phyloP scores from a whole-genome alignment of 2,888 invertebrate species.

The Hartigia nigra region DNA sequence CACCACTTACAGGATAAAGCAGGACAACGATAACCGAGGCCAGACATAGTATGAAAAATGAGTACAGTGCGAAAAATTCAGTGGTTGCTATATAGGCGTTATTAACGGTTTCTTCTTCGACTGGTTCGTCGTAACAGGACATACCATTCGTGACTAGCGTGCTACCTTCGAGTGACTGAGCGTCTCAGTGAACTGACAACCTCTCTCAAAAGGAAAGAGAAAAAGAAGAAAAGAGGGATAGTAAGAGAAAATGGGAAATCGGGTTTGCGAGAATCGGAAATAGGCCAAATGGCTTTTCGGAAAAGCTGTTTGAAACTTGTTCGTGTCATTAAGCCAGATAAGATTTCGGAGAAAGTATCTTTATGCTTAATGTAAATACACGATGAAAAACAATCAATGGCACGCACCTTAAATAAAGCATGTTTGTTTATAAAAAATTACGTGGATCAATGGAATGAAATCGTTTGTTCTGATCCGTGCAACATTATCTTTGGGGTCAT shows the following conservation, averaged over 20 bases:
- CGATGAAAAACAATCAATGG: not conserved
- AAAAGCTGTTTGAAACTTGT: not conserved
- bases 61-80: not conserved
- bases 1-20: not conserved
- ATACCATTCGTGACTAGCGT: not conserved
- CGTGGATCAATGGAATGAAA: not conserved
- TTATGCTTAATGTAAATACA: no score
- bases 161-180: not conserved
- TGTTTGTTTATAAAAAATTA: not conserved
- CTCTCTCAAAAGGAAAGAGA: conserved; percentile 1
- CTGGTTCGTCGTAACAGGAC: not conserved
- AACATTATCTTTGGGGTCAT: no score
- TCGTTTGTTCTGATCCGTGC: no score
- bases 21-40: not conserved
- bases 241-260: not conserved
- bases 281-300: not conserved
- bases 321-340: not conserved
- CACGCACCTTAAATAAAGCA: not conserved
- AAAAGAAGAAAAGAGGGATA: conserved; percentile 4
- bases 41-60: not conserved
- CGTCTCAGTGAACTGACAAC: conserved; percentile 11
- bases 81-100: not conserved
- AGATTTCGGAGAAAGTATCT: no score
- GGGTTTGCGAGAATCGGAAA: not conserved
- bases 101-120: not conserved